Percentiles rank a stretch among this genome's conserved stretches.
Conservation (phyloP, 2,888 invertebrate genomes). For the Sepiola atlantica region DNA sequence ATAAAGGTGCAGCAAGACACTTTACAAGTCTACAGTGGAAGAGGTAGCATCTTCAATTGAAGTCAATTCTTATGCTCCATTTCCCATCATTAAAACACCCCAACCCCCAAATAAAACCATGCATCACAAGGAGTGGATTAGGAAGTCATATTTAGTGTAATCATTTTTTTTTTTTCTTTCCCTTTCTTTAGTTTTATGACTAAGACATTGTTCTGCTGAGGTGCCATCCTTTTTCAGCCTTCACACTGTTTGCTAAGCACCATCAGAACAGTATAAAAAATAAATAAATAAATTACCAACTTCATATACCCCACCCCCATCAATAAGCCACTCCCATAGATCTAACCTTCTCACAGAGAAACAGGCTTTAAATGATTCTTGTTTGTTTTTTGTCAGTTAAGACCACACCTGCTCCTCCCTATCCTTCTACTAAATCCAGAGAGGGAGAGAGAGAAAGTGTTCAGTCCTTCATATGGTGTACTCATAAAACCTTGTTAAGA, state of each 20-base stretch:
- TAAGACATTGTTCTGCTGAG: background rate
- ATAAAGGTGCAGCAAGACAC: background rate
- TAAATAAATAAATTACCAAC: background rate
- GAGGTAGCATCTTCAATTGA: background rate
- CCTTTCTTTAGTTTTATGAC: background rate
- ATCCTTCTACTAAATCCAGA: background rate
- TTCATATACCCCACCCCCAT: background rate
- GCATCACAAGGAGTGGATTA: background rate
- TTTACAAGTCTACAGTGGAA: background rate
- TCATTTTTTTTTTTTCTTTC: background rate
- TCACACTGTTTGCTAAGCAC: background rate
- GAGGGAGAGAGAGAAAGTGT: background rate
- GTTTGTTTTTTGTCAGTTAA: background rate
- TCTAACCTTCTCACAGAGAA: background rate
- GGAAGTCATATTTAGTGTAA: background rate
- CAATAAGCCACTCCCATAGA: background rate
- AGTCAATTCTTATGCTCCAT: background rate
- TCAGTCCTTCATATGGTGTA: background rate
- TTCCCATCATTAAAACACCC: background rate
- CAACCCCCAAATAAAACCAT: background rate
- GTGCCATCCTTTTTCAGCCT: background rate
- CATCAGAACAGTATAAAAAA: background rate
- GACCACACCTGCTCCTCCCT: background rate
- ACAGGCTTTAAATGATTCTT: background rate
- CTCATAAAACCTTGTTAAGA: conserved; percentile 10